Conservation (phyloP, 1,140 invertebrate species). For the Cardiocondyla obscurior region DNA sequence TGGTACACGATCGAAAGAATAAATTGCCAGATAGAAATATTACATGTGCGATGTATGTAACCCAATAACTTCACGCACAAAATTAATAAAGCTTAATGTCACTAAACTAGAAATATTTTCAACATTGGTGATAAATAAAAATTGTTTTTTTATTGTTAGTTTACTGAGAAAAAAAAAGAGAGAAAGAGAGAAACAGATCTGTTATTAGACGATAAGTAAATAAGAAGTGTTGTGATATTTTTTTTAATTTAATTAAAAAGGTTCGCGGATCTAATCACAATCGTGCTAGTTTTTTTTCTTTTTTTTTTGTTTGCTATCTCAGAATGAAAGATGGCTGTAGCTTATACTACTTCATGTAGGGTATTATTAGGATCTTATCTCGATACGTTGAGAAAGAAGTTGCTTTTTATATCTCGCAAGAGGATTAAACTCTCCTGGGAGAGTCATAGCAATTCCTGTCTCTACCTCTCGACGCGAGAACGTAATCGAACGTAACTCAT, state of each 20-base stretch:
- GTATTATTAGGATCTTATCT: conserved; percentile 29
- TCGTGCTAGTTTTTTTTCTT: background rate
- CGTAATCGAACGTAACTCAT: conserved; percentile 27
- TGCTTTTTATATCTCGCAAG: conserved; percentile 21
- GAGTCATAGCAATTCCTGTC: conserved; percentile 15
- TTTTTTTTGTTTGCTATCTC: background rate
- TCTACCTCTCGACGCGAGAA: background rate
- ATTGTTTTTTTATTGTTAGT: background rate
- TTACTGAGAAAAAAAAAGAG: background rate
- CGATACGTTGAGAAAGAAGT: background rate
- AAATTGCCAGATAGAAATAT: background rate
- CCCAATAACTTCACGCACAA: background rate
- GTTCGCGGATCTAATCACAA: background rate
- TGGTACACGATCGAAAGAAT: background rate
- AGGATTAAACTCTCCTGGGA: conserved; percentile 17
- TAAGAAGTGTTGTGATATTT: too few species aligned
- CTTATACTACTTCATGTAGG: background rate
- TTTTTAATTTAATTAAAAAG: background rate
- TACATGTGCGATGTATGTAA: background rate
- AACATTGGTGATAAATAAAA: background rate
- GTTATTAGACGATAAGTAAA: too few species aligned
- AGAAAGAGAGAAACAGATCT: background rate
- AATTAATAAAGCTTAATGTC: background rate
- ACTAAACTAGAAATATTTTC: background rate
- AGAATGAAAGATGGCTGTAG: background rate